Base-by-base conservation (phyloP, 1,140 invertebrate species). In the Euwallacea fornicatus region DNA sequence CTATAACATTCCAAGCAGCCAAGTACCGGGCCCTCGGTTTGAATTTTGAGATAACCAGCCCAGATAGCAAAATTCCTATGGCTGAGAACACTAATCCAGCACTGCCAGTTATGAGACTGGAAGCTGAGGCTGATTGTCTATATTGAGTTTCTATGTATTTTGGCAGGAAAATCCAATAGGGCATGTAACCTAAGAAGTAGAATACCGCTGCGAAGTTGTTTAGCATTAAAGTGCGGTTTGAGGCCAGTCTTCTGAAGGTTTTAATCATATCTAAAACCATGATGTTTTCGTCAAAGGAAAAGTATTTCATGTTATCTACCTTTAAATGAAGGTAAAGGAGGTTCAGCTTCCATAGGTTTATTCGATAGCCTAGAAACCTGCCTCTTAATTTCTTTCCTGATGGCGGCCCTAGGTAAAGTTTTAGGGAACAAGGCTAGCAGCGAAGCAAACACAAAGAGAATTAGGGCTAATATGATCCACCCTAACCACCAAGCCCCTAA, bases 401-500 rank as follows among this genome's bases (percentile, higher is more conserved):
- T 84, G 2, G 84, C 85, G 0, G 88, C 87, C 47, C 87, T 79
- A 0, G 89, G 88, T 43, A 90, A 76, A 2, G 87, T 86, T 76
- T 88, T 88, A 7, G 89, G 89, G 72, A 90, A 90, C 43, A 90
- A 81, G 0, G 87, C 84, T 2, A 90, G 81, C n/a, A 90, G 80
- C 7, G 86, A 84, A 0, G 88, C 85, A 42, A 88, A 87, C 16
- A 89, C 62, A n/a, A 88, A 83, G 0, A 91, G 82, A 2, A 89
- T 75, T 0, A 85, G 77, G n/a, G 87, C 90, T 64, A 91, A 82
- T 8, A 91, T 84, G 42, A 92, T 85, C 91, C 86, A 93, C 21
- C 93, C 93, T 41, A 92, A 74, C 91, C 90, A 93, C 91, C 90
- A 93, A 9, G 90, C 90, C 1, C 91, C 91, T 15, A 91, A 77